Evolutionary conservation across 2,797 vertebrate species (phyloP), one percentile per base, ranked within the genome.

Genomic region (Sorex maritimensis): DNA sequence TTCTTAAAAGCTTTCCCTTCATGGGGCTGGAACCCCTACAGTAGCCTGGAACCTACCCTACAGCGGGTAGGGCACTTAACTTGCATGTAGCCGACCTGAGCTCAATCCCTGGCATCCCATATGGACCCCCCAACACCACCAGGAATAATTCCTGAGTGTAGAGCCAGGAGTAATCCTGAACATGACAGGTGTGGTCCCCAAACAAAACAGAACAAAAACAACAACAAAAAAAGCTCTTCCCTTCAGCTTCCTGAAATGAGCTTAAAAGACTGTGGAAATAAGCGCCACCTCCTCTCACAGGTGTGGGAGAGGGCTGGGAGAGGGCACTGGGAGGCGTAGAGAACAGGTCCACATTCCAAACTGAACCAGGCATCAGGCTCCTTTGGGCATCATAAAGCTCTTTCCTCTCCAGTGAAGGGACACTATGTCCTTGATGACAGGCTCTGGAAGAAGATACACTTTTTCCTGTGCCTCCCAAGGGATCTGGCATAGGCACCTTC

Each of bases 241-340:
- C 11, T 86, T 74, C 28, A 44, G 30, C 1, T 52, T 91, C 30
- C 65, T 93, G 63, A 77, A 68, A 65, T 52, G 63, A 23, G 15
- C 82, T 86, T 91, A 63, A 91, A 82, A 72, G 84, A 15, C 77
- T 90, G 85, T 79, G 30, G 68, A 92, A 93, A 75, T 63, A 44
- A 58, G n/a, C 19, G 6, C 4, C 0, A 1, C 71, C 69, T 90
- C 77, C 30, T 86, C 41, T 28, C 30, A 5, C 4, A 63, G 24
- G 28, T 63, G 55, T 38, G 61, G 65, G 28, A 24, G 2, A 4
- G 12, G 2, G 12, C 2, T 65, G 21, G 28, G 30, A 10, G n/a
- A 23, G 23, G 15, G 15, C 52, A 55, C 55, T 5, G 1, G 6
- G 13, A 26, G 30, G 52, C 11, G 69, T 80, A 1, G 71, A 21